A percentile compares a stretch with the other conserved stretches of the same genome.
Conservation (phyloP, 2,113 vertebrate genomes). For the Crotalus tigris region DNA sequence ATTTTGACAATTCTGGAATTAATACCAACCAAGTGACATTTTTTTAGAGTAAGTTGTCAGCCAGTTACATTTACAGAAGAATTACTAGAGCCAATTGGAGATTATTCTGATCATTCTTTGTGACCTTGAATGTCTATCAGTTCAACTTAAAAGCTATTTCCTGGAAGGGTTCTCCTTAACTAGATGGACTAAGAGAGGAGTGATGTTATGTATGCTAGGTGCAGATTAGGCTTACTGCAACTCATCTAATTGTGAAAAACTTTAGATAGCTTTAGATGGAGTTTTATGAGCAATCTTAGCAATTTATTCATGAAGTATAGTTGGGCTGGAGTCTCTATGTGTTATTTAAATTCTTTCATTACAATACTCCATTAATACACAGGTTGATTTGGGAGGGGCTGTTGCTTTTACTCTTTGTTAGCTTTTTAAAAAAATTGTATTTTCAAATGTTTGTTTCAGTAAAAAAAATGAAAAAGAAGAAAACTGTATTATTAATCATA, state of each 20-base stretch:
- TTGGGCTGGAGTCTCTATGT: background rate
- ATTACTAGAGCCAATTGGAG: background rate
- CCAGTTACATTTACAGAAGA: background rate
- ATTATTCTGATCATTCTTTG: background rate
- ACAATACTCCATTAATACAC: background rate
- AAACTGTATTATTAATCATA: background rate
- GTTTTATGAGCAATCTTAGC: too few species aligned
- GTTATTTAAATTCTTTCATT: background rate
- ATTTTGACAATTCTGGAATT: background rate
- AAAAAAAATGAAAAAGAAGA: background rate
- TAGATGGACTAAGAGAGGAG: background rate
- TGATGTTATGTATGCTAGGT: background rate
- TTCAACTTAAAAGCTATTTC: background rate
- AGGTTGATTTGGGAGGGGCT: background rate
- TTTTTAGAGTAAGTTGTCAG: background rate
- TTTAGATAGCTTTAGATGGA: too few species aligned
- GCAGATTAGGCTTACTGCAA: background rate
- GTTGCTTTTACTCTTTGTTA: background rate
- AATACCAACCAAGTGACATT: background rate
- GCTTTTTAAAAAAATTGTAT: background rate
- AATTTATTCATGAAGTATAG: too few species aligned
- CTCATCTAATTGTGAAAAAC: too few species aligned
- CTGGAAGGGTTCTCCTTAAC: background rate
- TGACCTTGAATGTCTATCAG: background rate
- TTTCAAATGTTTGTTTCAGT: background rate